These are phyloP conservation scores for Acanthisitta chloris DNA, from an alignment of 2,113 vertebrate genomes.

Conservation along the genomic window DNA sequence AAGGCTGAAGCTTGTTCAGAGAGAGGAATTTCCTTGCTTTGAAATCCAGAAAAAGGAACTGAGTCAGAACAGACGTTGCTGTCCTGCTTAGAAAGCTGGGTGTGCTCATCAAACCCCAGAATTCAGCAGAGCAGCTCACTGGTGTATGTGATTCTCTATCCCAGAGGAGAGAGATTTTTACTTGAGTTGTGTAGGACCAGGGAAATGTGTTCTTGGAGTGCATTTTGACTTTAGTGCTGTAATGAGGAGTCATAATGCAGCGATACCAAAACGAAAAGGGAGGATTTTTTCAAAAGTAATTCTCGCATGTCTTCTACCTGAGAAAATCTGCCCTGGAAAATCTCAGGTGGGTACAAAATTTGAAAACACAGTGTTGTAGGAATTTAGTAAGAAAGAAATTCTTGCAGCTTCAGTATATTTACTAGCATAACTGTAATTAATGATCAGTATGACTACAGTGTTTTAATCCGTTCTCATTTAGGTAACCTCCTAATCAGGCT, in stretches of 20 bases:
- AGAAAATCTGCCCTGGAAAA: not conserved
- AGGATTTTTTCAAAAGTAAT: not conserved
- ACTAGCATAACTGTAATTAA: not conserved
- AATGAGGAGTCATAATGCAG: not conserved
- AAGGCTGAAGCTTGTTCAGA: not conserved
- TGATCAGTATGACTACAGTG: fast-evolving
- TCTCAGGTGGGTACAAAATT: not conserved
- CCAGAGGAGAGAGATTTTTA: not conserved
- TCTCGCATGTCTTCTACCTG: not conserved
- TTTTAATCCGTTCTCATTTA: not conserved
- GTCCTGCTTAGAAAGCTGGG: not conserved
- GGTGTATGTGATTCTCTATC: not conserved
- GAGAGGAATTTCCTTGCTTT: not conserved
- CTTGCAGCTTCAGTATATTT: not conserved
- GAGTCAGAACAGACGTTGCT: not conserved
- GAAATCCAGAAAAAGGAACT: not conserved
- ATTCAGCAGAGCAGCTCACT: not conserved
- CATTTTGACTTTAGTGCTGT: not conserved
- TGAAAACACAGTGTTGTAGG: not conserved
- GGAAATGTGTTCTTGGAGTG: not conserved
- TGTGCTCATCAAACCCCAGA: not conserved
- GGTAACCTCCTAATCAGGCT: not conserved
- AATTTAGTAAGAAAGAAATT: not conserved
- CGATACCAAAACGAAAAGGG: not conserved
- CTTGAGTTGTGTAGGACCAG: not conserved